Evolutionary conservation across 2,113 vertebrate species (phyloP).

Genomic region (Atrichornis clamosus): DNA sequence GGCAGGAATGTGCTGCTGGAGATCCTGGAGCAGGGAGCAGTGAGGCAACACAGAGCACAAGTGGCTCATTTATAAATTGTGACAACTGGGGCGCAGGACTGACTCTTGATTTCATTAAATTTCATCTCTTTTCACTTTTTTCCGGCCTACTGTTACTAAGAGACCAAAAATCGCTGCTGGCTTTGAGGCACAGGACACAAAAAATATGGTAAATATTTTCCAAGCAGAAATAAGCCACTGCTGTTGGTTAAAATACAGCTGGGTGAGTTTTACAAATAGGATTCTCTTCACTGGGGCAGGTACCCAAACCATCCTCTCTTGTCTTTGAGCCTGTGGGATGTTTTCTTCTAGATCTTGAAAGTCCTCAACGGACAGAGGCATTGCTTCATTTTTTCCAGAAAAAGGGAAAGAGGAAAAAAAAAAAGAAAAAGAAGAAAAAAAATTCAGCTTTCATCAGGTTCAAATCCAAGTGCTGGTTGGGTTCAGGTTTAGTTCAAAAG

Average conservation of each 20-base stretch:
- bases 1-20: not conserved
- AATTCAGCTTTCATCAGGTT: not conserved
- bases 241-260: not conserved
- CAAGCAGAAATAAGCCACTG: not conserved
- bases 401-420: not conserved
- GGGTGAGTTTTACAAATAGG: not conserved
- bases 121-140: not conserved
- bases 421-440: not conserved
- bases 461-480: not conserved
- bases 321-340: not conserved
- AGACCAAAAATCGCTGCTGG: not conserved
- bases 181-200: not conserved
- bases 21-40: not conserved
- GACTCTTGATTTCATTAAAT: not conserved
- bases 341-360: not conserved
- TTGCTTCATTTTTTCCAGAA: not conserved
- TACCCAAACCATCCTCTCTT: not conserved
- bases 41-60: not conserved
- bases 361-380: not conserved
- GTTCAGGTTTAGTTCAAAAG: constrained; percentile 60
- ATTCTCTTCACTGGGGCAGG: not conserved
- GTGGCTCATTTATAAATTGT: not conserved
- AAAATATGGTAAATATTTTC: not conserved
- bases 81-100: not conserved
- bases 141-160: fast-evolving